Percentiles rank a stretch among this genome's conserved stretches.
Evolutionary conservation across 2,797 vertebrate genomes (phyloP).

Genomic region (Gymnodraco acuticeps): DNA sequence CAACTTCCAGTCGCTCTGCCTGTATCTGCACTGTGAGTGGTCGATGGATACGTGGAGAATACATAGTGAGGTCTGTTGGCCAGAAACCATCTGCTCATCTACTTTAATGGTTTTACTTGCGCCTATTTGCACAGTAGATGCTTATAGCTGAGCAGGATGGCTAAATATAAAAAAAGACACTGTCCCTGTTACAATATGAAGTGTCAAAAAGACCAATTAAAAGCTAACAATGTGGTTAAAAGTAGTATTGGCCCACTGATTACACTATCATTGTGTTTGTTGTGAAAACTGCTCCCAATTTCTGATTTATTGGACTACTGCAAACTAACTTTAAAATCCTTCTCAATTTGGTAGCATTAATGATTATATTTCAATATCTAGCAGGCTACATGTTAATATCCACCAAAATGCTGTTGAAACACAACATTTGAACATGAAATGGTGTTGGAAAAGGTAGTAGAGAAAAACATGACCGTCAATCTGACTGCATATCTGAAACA

Average conservation of each 20-base stretch:
- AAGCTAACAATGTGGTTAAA: neutral
- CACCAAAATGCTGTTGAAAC: neutral
- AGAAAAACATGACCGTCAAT: too few relatives aligned
- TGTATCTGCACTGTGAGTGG: conserved; percentile 27
- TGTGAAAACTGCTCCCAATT: neutral
- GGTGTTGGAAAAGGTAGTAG: too few relatives aligned
- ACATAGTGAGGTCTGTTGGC: conserved; percentile 19
- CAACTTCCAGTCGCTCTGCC: conserved; percentile 39
- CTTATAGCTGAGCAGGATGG: conserved; percentile 14
- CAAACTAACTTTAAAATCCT: neutral
- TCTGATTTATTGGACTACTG: neutral
- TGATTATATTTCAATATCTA: neutral
- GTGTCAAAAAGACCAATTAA: neutral
- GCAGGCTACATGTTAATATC: neutral
- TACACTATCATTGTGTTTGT: neutral
- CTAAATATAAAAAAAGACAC: neutral
- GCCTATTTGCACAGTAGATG: conserved; percentile 12
- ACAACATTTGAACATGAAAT: neutral
- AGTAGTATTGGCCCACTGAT: too few relatives aligned
- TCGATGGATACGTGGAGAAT: conserved; percentile 34
- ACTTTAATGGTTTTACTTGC: conserved; percentile 29
- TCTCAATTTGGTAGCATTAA: neutral
- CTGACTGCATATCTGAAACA: too few relatives aligned
- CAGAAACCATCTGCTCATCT: conserved; percentile 45
- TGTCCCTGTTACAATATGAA: neutral